phyloP scores from a whole-genome alignment of 2,797 vertebrate genomes.

The Margarornis squamiger region DNA sequence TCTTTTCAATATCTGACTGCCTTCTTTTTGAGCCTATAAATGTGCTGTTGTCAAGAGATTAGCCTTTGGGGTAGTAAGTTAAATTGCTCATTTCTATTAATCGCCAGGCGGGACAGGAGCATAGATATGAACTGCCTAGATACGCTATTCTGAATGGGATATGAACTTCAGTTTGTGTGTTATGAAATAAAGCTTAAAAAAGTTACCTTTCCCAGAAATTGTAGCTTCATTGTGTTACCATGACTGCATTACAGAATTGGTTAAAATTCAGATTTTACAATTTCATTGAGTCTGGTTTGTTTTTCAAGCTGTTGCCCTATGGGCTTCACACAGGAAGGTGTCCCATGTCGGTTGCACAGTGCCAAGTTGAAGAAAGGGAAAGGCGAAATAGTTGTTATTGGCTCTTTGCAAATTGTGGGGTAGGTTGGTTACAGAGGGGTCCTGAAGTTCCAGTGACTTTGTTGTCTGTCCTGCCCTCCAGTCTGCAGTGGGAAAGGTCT shows the following conservation, averaged over 20 bases:
- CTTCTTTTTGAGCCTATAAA: slow-evolving; percentile 37
- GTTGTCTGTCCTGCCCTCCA: background rate
- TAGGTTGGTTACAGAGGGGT: background rate
- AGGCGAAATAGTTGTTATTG: background rate
- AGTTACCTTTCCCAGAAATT: background rate
- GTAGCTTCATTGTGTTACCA: fast-evolving
- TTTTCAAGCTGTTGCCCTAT: background rate
- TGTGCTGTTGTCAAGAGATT: slow-evolving; percentile 56
- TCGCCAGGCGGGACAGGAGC: background rate
- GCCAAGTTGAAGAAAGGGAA: background rate
- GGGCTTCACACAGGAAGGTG: background rate
- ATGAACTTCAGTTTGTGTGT: background rate
- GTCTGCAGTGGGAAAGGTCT: fast-evolving
- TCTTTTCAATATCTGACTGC: slow-evolving; percentile 59
- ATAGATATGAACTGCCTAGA: background rate
- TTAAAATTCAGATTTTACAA: background rate
- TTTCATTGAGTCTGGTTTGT: background rate
- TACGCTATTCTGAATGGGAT: fast-evolving
- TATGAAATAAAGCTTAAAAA: background rate
- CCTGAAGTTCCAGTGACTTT: background rate
- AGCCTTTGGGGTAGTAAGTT: slow-evolving; percentile 44
- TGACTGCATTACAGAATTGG: background rate
- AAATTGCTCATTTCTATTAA: slow-evolving; percentile 41
- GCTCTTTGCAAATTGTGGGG: background rate
- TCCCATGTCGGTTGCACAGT: background rate